Evolutionary conservation across 2,797 vertebrate genomes (phyloP).

Genomic region (Silurus aristotelis): DNA sequence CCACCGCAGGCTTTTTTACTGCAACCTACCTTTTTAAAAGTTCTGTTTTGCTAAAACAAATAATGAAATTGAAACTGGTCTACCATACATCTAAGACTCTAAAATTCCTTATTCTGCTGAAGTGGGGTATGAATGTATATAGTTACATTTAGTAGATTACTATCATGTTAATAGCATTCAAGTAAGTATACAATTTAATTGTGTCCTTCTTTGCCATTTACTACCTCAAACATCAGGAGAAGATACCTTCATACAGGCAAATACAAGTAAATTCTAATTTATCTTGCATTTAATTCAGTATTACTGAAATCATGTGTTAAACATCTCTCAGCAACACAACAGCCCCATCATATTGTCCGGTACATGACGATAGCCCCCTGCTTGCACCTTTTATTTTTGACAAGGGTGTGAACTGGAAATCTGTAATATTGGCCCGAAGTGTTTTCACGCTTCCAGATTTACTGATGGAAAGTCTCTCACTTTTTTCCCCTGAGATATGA

Average conservation of each 20-base stretch:
- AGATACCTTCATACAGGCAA: neutral
- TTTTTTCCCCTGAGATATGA: neutral
- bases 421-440: constrained; percentile 31
- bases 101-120: neutral
- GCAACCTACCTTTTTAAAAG: neutral
- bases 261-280: neutral
- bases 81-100: neutral
- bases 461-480: constrained; percentile 24
- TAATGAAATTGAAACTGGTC: neutral
- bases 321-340: neutral
- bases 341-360: neutral
- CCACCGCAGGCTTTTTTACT: neutral
- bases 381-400: neutral
- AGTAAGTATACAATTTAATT: neutral
- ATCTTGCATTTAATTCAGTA: neutral
- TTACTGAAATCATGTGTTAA: neutral
- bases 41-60: neutral
- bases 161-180: neutral
- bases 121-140: constrained; percentile 8
- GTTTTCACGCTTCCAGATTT: constrained; percentile 15
- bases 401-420: neutral
- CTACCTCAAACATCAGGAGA: neutral
- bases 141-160: neutral
- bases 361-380: neutral
- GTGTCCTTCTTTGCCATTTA: neutral